Evolutionary conservation across 2,888 invertebrate genomes (phyloP), one percentile per base, ranked within the genome.

Genomic region (Chaitophorus viminalis): DNA sequence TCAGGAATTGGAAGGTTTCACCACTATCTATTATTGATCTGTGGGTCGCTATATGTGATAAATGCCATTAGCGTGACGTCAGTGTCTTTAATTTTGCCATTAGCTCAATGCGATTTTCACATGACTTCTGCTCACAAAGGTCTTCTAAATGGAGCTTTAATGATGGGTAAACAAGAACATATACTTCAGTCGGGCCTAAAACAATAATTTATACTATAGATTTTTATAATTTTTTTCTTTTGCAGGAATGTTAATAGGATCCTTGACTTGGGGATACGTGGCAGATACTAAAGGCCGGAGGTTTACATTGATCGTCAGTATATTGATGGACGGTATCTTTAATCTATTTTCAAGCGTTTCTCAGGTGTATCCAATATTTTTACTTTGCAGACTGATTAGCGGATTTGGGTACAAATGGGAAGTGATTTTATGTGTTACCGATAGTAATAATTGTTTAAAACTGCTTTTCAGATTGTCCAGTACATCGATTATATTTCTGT

Each of bases 181-280:
- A 14, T 46, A 46, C 14, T 46, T 46, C 14, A 14, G 46, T 46
- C 46, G 11, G 46, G 14, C 3, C 1, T 46, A 46, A 14, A 60
- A n/a, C n/a, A n/a, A 14, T 70, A 70, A 70, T 60, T 46, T 46
- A 9, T 46, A 9, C 46, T 46, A 46, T 11, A 46, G 8, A 2
- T 18, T 29, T 17, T 29, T 31, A 2, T 70, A 18, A 60, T 52
- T 89, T 29, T 52, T 52, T 89, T 29, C 29, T 76, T 31, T 89
- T 90, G 1, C 90, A 95, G 96, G 96, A 89, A 96, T 96, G 96
- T 93, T 96, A 82, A 92, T 96, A 90, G 96, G 96, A 31, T 96
- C 95, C 74, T 96, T 96, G 92, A 95, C 96, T 92, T 96, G 96
- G 96, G 96, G 96, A 78, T 95, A 95, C 91, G 92, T 96, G 90